Base-by-base conservation (phyloP, 2,888 invertebrate species). In the Drosophila tripunctata region DNA sequence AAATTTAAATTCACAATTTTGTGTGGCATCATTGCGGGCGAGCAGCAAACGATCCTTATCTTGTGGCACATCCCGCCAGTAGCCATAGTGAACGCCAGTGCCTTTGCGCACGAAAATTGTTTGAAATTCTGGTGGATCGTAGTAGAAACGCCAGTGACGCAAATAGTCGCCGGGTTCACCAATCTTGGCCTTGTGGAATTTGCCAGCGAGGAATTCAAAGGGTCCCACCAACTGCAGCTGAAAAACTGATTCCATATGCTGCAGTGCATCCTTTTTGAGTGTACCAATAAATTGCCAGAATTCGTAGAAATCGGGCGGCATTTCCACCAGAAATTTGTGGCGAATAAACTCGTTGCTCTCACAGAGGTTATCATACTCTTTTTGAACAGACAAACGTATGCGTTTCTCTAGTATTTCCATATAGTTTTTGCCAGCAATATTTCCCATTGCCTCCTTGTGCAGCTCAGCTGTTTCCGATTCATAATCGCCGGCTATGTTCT, bases 91-190 rank as follows among this genome's bases (percentile, higher is more conserved):
- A 75, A 94, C 94, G 67, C 95, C 95, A 61, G 94, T 94, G 45
- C 93, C 93, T 45, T 94, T 93, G 86, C 94, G 94, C 17, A 94
- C 94, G 47, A 97, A 90, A 35, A 96, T 92, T 2, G 96, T 95
- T 94, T 97, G 96, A 91, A 98, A 96, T 91, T 99, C 98, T 7
- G 99, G 98, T 7, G 98, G 97, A 92, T 99, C 99, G 91, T 95
- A 97, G 89, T 94, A 97, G 91, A 96, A 98, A 78, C 99, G 93
- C 96, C 97, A 98, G 89, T 98, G 97, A 7, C 94, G 91, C 44
- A 97, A 92, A 89, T 95, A 96, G 64, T 94, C 92, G 63, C 94
- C 92, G 65, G 94, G 93, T 62, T 93, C 91, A 1, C 93, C 91
- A 19, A 93, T 89, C 57, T 91, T 90, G 2, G 93, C 93, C 0